Conservation (phyloP, 2,797 vertebrate species). For the Chromis chromis region DNA sequence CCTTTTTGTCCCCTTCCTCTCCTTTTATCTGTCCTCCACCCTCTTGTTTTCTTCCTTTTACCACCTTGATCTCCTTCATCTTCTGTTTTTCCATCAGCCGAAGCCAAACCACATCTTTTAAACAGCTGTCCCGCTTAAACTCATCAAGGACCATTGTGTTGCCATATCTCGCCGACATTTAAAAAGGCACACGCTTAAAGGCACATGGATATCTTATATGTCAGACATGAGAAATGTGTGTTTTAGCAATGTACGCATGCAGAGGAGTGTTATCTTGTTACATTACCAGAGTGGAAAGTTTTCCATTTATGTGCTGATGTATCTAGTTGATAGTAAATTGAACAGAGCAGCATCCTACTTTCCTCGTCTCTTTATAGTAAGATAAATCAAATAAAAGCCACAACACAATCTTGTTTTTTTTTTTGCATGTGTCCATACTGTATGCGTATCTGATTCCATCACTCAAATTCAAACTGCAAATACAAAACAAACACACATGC, state of each 20-base stretch:
- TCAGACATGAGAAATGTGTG: neutral
- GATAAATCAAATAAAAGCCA: constrained; percentile 35
- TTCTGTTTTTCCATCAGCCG: neutral
- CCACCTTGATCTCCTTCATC: too few species aligned
- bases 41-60: neutral
- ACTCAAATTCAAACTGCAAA: neutral
- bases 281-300: neutral
- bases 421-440: neutral
- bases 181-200: neutral
- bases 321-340: constrained; percentile 22
- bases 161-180: neutral
- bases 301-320: constrained; percentile 11
- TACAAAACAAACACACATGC: constrained; percentile 15
- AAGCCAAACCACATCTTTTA: neutral
- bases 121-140: constrained; percentile 34
- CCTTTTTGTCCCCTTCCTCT: constrained; percentile 18
- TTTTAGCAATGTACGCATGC: neutral
- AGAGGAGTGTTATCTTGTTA: neutral
- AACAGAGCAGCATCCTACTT: constrained; percentile 11
- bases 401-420: constrained; percentile 7
- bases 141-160: constrained; percentile 26
- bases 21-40: constrained; percentile 14
- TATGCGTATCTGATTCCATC: neutral
- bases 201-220: constrained; percentile 11
- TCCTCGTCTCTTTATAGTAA: constrained; percentile 21